Evolutionary conservation across 2,797 vertebrate species (phyloP), one percentile per base, ranked within the genome.

Genomic region (Lerista edwardsae): DNA sequence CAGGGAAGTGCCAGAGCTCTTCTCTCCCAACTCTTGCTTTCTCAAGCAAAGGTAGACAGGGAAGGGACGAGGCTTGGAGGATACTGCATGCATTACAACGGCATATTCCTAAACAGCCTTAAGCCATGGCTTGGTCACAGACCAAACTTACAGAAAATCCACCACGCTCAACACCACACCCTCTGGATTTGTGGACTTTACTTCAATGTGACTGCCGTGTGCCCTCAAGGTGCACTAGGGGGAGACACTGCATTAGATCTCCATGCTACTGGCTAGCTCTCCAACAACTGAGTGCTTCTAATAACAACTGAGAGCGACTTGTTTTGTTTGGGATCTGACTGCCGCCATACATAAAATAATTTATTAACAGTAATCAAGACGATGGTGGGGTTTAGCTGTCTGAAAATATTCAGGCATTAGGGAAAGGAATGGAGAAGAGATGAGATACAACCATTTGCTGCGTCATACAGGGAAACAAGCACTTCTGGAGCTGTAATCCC

Each of bases 361-460:
- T 92, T 91, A 93, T 83, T 93, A 86, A 76, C 3, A 2, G n/a
- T 9, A 69, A 68, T 57, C 86, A 62, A 59, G 25, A 67, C 25
- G 23, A 15, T 80, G 68, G 41, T 34, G 69, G 75, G 62, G 14
- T 81, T 81, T 81, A 68, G n/a, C 87, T 84, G 47, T 93, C 76
- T 89, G 80, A 89, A 80, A 86, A 64, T 75, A 88, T 94, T 92
- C 59, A 82, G 84, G 88, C 91, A 80, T 91, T 92, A 93, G 89
- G 82, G 82, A 88, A 92, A 90, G 85, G 91, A 89, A 92, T 72
- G 67, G 92, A 80, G 76, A 75, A 85, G 83, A 79, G 68, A 34
- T 90, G 90, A 91, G 82, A 92, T 57, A 85, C 67, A 90, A 91
- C 19, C 92, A 93, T 90, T 91, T 93, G 77, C 86, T 94, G 87